A percentile compares a stretch with the other conserved stretches of the same genome.
phyloP scores from a whole-genome alignment of 2,888 invertebrate species.

The Plemyria rubiginata region DNA sequence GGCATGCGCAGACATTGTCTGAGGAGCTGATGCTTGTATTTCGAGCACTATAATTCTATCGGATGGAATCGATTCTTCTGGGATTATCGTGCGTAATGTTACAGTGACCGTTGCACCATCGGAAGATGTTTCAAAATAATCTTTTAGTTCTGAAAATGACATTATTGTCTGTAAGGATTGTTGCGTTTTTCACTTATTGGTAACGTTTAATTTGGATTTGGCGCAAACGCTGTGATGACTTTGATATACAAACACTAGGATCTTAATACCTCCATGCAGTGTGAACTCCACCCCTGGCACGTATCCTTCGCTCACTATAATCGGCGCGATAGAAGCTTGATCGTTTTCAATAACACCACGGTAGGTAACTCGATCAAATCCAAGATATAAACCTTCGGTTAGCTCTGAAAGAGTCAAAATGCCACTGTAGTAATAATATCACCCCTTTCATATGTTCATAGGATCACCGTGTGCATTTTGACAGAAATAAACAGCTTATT shows the following conservation, averaged over 20 bases:
- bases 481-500: neutral
- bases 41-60: conserved; percentile 47
- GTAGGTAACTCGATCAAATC: conserved; percentile 46
- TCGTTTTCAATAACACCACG: conserved; percentile 44
- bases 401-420: conserved; percentile 30
- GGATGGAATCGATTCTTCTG: conserved; percentile 44
- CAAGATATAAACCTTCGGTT: conserved; percentile 36
- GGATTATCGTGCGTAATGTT: conserved; percentile 37
- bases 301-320: conserved; percentile 49
- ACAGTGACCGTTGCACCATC: conserved; percentile 27
- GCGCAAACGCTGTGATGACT: neutral
- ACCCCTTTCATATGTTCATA: neutral
- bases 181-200: neutral
- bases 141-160: conserved; percentile 23
- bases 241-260: neutral
- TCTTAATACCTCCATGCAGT: conserved; percentile 45
- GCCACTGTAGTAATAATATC: neutral
- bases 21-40: conserved; percentile 47
- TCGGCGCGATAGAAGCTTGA: conserved; percentile 37
- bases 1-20: conserved; percentile 45
- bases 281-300: conserved; percentile 43
- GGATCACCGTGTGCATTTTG: no score
- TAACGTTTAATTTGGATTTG: neutral
- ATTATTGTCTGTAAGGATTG: neutral
- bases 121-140: conserved; percentile 19